These are phyloP conservation scores for Oscheius sp. DNA, from an alignment of 2,888 invertebrate genomes.

Conservation along the genomic window DNA sequence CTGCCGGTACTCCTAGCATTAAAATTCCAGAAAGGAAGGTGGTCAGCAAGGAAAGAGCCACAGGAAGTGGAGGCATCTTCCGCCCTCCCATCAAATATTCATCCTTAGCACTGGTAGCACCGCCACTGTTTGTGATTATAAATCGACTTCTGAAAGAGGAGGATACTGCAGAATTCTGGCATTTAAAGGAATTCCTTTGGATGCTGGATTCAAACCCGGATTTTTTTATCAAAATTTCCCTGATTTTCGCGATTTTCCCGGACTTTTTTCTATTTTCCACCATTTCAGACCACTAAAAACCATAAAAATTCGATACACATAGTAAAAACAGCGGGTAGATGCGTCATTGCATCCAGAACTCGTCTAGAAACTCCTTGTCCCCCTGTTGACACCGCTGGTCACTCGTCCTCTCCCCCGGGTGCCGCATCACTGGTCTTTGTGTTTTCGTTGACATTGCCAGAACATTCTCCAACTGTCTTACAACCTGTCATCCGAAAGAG, in stretches of 20 bases:
- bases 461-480: neutral
- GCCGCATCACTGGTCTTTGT: no score
- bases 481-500: neutral
- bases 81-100: conserved; percentile 69
- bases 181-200: neutral
- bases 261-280: no score
- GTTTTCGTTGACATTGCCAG: neutral
- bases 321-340: no score
- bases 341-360: no score
- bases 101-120: conserved; percentile 56
- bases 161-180: neutral
- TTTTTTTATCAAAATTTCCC: neutral
- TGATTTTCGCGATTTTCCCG: no score
- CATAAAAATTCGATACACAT: no score
- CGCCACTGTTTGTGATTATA: conserved; percentile 42
- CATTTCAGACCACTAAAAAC: no score
- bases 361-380: neutral
- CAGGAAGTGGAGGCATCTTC: conserved; percentile 61
- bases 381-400: neutral
- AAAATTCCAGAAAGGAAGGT: conserved; percentile 67
- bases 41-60: conserved; percentile 64
- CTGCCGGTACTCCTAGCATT: conserved; percentile 68
- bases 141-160: conserved; percentile 47
- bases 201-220: neutral
- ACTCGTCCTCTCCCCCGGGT: neutral